phyloP scores from a whole-genome alignment of 1,140 invertebrate genomes.

The Euwallacea fornicatus region DNA sequence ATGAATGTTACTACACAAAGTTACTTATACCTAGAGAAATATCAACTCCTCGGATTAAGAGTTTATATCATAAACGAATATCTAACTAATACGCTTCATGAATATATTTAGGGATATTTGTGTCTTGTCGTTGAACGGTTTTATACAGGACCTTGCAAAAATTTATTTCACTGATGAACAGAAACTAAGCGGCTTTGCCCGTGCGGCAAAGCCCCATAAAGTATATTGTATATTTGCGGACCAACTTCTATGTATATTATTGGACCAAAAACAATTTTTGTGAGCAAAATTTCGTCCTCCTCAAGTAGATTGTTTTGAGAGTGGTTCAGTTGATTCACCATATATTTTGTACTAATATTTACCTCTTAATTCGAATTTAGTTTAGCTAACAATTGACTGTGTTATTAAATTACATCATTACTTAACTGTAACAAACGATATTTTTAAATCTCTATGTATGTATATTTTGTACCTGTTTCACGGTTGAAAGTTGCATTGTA shows the following conservation, averaged over 20 bases:
- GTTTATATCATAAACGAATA: too few species aligned
- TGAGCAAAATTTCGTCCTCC: slow-evolving; percentile 21
- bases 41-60: too few species aligned
- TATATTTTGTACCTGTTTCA: slow-evolving; percentile 20
- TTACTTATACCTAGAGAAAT: too few species aligned
- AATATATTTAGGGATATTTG: too few species aligned
- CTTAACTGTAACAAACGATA: not conserved
- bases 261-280: slow-evolving; percentile 32
- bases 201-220: too few species aligned
- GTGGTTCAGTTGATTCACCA: too few species aligned
- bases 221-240: slow-evolving; percentile 7
- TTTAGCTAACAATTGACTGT: slow-evolving; percentile 2
- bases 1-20: too few species aligned
- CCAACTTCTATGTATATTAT: slow-evolving; percentile 23
- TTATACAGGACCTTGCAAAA: too few species aligned
- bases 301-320: slow-evolving; percentile 5
- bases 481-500: not conserved
- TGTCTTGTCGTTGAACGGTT: too few species aligned
- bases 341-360: not conserved
- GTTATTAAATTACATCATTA: not conserved
- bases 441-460: slow-evolving; percentile 8
- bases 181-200: too few species aligned
- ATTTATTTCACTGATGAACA: too few species aligned
- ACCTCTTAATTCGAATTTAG: not conserved
- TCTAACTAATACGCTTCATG: too few species aligned